These are phyloP conservation scores for Microctenopoma lineatum DNA, from an alignment of 2,797 vertebrate species.

Conservation along the genomic window DNA sequence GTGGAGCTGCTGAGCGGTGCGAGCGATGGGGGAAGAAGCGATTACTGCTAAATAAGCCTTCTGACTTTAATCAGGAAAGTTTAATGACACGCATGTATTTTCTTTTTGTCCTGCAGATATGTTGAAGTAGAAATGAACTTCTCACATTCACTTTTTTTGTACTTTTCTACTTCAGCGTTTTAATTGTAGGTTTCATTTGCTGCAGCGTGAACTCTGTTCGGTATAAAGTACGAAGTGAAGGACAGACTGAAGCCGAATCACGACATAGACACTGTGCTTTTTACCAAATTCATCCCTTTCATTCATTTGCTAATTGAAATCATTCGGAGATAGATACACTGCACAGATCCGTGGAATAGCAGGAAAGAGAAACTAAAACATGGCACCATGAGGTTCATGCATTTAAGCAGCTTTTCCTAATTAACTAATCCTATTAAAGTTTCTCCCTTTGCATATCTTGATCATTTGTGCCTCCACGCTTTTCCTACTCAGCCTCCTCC, in stretches of 20 bases:
- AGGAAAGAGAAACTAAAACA: neutral
- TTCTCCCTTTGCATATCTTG: neutral
- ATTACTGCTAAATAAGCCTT: constrained; percentile 28
- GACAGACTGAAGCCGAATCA: too few relatives aligned
- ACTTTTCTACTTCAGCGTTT: neutral
- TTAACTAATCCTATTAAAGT: neutral
- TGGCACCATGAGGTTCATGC: neutral
- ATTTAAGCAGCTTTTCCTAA: neutral
- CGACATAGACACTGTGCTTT: too few relatives aligned
- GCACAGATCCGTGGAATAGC: too few relatives aligned
- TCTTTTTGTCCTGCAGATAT: neutral
- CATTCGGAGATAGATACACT: too few relatives aligned
- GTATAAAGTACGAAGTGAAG: too few relatives aligned
- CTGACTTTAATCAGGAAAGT: constrained; percentile 35
- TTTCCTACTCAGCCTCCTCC: too few relatives aligned
- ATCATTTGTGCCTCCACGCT: neutral
- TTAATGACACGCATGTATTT: neutral
- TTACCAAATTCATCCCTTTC: too few relatives aligned
- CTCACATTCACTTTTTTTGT: neutral
- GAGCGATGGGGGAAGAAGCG: constrained; percentile 14
- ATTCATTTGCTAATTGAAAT: too few relatives aligned
- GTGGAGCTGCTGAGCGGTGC: constrained; percentile 18
- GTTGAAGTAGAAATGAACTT: neutral
- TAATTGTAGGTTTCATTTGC: neutral
- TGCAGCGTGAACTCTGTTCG: too few relatives aligned